These are phyloP conservation scores for Parnassius orleans DNA, from an alignment of 2,888 invertebrate genomes.

Conservation along the genomic window DNA sequence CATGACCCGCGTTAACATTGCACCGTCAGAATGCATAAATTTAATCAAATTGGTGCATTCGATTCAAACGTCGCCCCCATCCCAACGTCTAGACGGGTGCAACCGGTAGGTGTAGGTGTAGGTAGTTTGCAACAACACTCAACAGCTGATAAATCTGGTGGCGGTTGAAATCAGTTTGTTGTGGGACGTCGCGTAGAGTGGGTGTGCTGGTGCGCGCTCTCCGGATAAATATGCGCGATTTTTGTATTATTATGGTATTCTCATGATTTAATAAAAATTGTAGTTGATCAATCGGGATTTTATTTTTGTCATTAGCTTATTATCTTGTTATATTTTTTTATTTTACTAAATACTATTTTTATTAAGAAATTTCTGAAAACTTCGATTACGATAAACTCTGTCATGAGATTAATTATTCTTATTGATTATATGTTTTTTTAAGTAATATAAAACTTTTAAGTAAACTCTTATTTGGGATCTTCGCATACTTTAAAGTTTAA, in stretches of 20 bases:
- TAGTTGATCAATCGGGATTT: neutral
- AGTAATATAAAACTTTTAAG: too few species aligned
- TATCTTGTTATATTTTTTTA: too few species aligned
- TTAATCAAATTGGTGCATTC: constrained; percentile 20
- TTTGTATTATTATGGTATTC: constrained; percentile 5
- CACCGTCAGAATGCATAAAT: constrained; percentile 18
- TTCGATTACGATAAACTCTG: too few species aligned
- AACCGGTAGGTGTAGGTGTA: constrained; percentile 30
- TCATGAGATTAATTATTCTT: too few species aligned
- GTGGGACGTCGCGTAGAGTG: constrained; percentile 31
- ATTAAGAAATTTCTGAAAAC: too few species aligned
- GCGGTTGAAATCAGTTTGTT: constrained; percentile 34
- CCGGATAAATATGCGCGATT: constrained; percentile 18
- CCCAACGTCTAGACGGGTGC: constrained; percentile 36
- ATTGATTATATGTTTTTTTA: too few species aligned
- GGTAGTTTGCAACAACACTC: constrained; percentile 27
- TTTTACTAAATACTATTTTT: too few species aligned
- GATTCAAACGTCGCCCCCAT: constrained; percentile 22
- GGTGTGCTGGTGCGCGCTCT: constrained; percentile 28
- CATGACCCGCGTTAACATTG: constrained; percentile 13
- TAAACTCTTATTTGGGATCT: too few species aligned
- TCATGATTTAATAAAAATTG: neutral
- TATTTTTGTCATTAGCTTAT: too few species aligned
- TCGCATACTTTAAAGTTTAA: too few species aligned
- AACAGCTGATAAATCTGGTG: constrained; percentile 36